Conservation (phyloP, 2,113 vertebrate genomes). For the Cheilinus undulatus region DNA sequence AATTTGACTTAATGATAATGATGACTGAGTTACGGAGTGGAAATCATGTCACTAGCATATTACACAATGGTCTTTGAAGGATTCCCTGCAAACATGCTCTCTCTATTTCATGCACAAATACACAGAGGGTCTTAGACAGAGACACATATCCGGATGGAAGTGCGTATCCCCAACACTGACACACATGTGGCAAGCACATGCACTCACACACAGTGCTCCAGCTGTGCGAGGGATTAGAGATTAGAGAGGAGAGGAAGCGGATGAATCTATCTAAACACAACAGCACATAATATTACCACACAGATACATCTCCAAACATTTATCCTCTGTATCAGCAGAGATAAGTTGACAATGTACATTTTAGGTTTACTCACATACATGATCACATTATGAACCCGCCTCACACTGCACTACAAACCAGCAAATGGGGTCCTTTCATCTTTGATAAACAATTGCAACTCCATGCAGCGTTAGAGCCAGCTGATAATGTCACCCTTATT, state of each 20-base stretch:
- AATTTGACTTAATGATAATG: not conserved
- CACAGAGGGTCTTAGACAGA: conserved; percentile 2
- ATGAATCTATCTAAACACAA: conserved; percentile 48
- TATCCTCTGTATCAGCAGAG: conserved; percentile 35
- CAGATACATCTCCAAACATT: conserved; percentile 42
- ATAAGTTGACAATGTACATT: conserved; percentile 8
- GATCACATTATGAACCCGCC: not conserved
- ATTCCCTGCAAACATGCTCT: not conserved
- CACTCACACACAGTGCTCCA: conserved; percentile 26
- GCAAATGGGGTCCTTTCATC: not conserved
- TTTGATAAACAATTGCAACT: conserved; percentile 14
- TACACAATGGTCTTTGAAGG: no score
- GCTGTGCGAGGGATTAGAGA: conserved; percentile 66
- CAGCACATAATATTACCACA: conserved; percentile 24
- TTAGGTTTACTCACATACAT: conserved; percentile 2
- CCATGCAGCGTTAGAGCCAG: not conserved
- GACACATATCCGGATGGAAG: not conserved
- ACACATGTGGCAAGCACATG: conserved; percentile 8
- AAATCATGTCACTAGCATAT: no score
- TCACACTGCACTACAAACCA: not conserved
- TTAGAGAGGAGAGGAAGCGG: conserved; percentile 42
- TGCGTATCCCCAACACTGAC: not conserved
- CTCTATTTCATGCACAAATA: not conserved
- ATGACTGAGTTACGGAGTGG: no score
- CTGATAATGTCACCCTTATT: conserved; percentile 22